Conservation (phyloP, 2,113 vertebrate genomes). For the Micronisus gabar region DNA sequence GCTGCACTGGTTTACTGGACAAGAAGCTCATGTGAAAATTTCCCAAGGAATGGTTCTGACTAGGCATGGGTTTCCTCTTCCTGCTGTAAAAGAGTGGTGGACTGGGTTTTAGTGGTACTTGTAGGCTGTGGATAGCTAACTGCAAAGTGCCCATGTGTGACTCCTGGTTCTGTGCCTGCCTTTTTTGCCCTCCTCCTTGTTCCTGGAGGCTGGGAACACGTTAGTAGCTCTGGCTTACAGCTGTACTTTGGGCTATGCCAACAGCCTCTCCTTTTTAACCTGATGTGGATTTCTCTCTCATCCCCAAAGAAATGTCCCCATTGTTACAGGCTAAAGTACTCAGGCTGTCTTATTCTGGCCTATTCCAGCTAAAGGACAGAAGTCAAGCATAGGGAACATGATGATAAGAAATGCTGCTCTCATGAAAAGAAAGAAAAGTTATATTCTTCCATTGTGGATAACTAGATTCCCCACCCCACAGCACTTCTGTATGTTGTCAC, state of each 20-base stretch:
- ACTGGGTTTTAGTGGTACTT: background rate
- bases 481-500: background rate
- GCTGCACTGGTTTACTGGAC: background rate
- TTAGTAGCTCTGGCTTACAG: background rate
- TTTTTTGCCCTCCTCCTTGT: background rate
- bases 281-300: background rate
- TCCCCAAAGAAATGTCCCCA: background rate
- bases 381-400: background rate
- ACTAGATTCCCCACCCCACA: background rate
- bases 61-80: background rate
- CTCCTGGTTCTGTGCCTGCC: background rate
- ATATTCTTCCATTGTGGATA: background rate
- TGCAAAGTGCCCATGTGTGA: background rate
- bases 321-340: background rate
- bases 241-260: background rate
- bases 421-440: background rate
- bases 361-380: background rate
- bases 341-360: background rate
- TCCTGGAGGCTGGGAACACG: background rate
- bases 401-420: background rate
- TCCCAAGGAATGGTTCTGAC: background rate
- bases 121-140: background rate
- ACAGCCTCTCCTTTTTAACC: background rate
- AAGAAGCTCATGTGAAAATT: background rate
- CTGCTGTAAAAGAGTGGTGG: background rate